Conservation (phyloP, 2,888 invertebrate species). For the Drosophila merina region DNA sequence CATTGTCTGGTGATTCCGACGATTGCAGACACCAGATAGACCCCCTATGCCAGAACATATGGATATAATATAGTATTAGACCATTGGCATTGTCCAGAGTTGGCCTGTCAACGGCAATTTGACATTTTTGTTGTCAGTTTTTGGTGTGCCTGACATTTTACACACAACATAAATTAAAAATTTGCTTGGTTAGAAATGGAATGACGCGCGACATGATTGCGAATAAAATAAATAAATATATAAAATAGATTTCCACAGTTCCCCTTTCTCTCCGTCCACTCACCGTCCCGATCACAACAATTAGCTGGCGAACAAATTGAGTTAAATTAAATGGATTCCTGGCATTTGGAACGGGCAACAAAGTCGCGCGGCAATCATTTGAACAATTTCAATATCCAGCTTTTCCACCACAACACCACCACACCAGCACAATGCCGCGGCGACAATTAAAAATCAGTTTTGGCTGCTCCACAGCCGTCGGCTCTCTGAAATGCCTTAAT, state of each 20-base stretch:
- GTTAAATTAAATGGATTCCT: slow-evolving; percentile 65
- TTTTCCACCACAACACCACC: slow-evolving; percentile 5
- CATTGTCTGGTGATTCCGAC: slow-evolving; percentile 54
- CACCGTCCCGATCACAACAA: slow-evolving; percentile 39
- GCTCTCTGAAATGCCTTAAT: slow-evolving; percentile 72
- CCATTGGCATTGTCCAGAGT: slow-evolving; percentile 36
- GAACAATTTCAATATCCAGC: slow-evolving; percentile 56
- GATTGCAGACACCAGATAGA: slow-evolving; percentile 52
- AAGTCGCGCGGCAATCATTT: slow-evolving; percentile 44
- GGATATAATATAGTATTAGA: slow-evolving; percentile 9
- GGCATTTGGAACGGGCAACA: slow-evolving; percentile 44
- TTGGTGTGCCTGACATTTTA: slow-evolving; percentile 69
- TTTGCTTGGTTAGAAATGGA: slow-evolving; percentile 29
- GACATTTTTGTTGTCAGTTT: slow-evolving; percentile 75
- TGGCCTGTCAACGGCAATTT: slow-evolving; percentile 67
- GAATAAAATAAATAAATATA: slow-evolving; percentile 38
- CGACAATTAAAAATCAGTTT: slow-evolving; percentile 60
- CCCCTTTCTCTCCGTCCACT: not conserved
- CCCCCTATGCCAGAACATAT: slow-evolving; percentile 36
- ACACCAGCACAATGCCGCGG: not conserved
- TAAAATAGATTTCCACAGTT: slow-evolving; percentile 3
- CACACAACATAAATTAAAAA: slow-evolving; percentile 75
- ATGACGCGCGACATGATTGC: slow-evolving; percentile 28
- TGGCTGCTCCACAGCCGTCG: slow-evolving; percentile 60
- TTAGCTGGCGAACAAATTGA: slow-evolving; percentile 61